These are phyloP conservation scores for Epinephelus moara DNA, from an alignment of 2,113 vertebrate genomes.

Conservation along the genomic window DNA sequence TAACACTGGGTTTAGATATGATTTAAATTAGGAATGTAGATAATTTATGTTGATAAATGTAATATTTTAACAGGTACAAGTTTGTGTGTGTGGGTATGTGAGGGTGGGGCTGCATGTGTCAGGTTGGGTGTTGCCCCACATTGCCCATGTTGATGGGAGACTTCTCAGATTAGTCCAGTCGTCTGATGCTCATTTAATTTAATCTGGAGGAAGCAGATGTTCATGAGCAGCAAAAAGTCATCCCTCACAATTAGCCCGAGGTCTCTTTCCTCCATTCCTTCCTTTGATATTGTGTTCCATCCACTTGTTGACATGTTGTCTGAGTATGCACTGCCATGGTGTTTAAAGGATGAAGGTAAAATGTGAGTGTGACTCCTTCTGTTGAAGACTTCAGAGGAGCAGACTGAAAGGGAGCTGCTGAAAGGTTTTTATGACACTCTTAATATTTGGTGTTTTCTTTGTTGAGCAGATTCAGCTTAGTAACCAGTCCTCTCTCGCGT, in stretches of 20 bases:
- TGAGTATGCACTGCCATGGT: background rate
- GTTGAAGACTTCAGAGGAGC: conserved; percentile 6
- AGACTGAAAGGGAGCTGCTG: background rate
- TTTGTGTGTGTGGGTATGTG: conserved; percentile 4
- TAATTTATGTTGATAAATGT: background rate
- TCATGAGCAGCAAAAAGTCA: conserved; percentile 47
- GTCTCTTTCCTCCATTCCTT: conserved; percentile 31
- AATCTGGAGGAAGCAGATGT: conserved; percentile 78
- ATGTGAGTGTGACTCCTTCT: background rate
- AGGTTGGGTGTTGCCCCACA: conserved; percentile 19
- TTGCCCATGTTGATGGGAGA: conserved; percentile 37
- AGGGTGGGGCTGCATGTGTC: conserved; percentile 10
- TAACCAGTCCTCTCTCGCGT: conserved; percentile 7
- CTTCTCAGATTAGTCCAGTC: conserved; percentile 55
- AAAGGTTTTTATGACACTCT: conserved; percentile 5
- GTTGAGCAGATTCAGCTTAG: background rate
- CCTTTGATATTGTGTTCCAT: conserved; percentile 34
- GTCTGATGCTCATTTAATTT: conserved; percentile 59
- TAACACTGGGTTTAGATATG: background rate
- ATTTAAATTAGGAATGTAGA: background rate
- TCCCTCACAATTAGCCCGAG: conserved; percentile 54
- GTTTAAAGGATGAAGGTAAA: background rate
- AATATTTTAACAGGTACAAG: background rate
- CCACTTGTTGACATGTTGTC: conserved; percentile 52
- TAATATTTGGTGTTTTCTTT: conserved; percentile 6